Evolutionary conservation across 2,113 vertebrate species (phyloP).

Genomic region (Haemorhous mexicanus): DNA sequence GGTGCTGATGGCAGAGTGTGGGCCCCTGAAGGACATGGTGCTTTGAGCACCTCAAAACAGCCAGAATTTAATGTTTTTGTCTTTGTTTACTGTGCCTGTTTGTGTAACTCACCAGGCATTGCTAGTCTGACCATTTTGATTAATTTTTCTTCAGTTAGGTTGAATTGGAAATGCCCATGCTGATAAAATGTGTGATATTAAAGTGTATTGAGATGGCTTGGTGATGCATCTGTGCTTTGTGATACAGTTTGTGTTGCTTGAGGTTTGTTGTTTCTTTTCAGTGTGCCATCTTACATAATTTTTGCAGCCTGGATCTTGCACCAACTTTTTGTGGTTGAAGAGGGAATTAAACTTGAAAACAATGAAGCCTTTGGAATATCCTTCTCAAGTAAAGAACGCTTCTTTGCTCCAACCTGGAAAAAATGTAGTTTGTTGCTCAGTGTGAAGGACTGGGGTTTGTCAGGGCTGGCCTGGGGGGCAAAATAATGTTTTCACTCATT

Average conservation of each 20-base stretch:
- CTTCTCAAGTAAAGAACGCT: neutral
- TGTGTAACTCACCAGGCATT: neutral
- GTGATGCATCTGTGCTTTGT: neutral
- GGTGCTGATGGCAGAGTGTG: neutral
- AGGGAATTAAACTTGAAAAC: neutral
- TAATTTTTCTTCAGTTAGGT: neutral
- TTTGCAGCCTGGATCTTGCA: neutral
- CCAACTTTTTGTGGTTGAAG: neutral
- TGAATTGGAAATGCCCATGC: neutral
- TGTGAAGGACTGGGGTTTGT: neutral
- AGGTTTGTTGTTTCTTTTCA: neutral
- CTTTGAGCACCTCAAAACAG: accelerated
- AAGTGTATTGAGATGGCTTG: neutral
- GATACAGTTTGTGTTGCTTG: neutral
- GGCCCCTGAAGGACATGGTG: accelerated
- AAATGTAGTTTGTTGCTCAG: neutral
- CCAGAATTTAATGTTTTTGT: neutral
- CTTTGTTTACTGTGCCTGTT: neutral
- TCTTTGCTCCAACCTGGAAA: neutral
- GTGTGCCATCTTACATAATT: accelerated
- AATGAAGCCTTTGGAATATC: neutral
- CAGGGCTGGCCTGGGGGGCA: neutral
- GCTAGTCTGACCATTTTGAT: neutral
- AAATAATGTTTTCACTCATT: neutral
- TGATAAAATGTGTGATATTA: neutral